These are phyloP conservation scores for Caenorhabditis panamensis DNA, from an alignment of 2,888 invertebrate species.

Conservation along the genomic window DNA sequence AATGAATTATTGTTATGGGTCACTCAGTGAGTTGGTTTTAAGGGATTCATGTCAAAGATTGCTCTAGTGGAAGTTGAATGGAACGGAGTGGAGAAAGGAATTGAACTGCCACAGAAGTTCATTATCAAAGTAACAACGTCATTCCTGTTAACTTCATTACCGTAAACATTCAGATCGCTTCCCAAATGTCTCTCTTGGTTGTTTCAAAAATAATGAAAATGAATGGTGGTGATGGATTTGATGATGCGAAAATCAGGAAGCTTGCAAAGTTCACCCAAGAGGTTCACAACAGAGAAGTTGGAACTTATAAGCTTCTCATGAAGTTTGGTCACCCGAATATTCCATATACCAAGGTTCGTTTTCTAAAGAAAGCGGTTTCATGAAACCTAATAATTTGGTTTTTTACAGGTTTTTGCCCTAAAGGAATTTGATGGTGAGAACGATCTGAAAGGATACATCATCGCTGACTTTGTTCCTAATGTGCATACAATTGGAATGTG, in stretches of 20 bases:
- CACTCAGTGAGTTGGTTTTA: not conserved
- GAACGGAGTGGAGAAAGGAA: conserved; percentile 36
- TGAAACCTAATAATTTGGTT: too few relatives aligned
- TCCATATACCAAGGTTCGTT: conserved; percentile 24
- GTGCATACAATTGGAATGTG: conserved; percentile 9
- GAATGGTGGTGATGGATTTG: conserved; percentile 11
- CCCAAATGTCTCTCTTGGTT: conserved; percentile 19
- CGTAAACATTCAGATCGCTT: not conserved
- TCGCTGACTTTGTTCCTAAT: conserved; percentile 26
- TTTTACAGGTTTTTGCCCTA: conserved; percentile 22
- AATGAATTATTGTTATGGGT: too few relatives aligned
- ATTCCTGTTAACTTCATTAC: not conserved
- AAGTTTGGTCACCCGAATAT: conserved; percentile 26
- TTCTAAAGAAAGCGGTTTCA: not conserved
- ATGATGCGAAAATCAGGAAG: conserved; percentile 20
- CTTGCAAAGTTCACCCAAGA: conserved; percentile 14
- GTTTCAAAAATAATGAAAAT: conserved; percentile 25
- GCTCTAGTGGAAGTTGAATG: conserved; percentile 61
- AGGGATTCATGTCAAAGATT: conserved; percentile 63
- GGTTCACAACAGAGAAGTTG: conserved; percentile 30
- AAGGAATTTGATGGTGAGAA: conserved; percentile 19
- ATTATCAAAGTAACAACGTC: conserved; percentile 43
- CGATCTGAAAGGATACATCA: conserved; percentile 42
- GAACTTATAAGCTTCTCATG: conserved; percentile 16
- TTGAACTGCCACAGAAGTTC: conserved; percentile 42